Evolutionary conservation across 2,113 vertebrate species (phyloP).

Genomic region (Sinocyclocheilus anophthalmus): DNA sequence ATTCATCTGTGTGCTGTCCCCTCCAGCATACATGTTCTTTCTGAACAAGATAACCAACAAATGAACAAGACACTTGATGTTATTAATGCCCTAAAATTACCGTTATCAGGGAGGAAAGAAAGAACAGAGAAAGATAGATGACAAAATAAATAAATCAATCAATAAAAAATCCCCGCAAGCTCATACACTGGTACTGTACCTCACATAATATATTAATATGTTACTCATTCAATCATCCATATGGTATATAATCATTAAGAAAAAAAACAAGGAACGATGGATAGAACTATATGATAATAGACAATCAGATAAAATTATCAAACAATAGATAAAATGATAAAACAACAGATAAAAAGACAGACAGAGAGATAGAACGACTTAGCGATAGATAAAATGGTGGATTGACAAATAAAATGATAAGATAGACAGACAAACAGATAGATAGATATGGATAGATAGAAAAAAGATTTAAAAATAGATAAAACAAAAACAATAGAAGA

Average conservation of each 20-base stretch:
- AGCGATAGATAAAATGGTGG: background rate
- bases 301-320: background rate
- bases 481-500: too few relatives aligned
- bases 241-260: background rate
- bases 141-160: background rate
- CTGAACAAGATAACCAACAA: slow-evolving; percentile 68
- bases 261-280: background rate
- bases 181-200: background rate
- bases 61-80: slow-evolving; percentile 5
- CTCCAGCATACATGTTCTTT: slow-evolving; percentile 94
- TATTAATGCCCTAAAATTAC: background rate
- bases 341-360: background rate
- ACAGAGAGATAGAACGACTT: background rate
- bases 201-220: background rate
- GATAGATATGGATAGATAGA: background rate
- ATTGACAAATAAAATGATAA: background rate
- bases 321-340: background rate
- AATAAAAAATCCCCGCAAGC: background rate
- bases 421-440: background rate
- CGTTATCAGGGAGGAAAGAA: background rate
- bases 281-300: background rate
- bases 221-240: background rate
- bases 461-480: too few relatives aligned
- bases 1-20: slow-evolving; percentile 92
- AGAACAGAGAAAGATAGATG: background rate